Conservation (phyloP, 2,888 invertebrate genomes). For the Megalurothrips usitatus region DNA sequence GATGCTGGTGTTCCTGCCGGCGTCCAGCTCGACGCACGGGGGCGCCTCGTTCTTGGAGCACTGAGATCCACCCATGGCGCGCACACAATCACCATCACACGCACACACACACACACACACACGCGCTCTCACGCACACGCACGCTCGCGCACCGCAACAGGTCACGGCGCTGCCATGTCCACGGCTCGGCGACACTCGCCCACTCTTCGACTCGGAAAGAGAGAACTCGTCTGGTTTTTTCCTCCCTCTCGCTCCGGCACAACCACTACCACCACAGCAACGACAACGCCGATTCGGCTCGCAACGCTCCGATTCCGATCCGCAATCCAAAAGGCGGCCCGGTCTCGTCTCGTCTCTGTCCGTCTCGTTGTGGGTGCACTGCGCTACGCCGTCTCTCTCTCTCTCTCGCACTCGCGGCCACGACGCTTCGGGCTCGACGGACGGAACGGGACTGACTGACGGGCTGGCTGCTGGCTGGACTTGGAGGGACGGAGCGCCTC, state of each 20-base stretch:
- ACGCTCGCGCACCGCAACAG: not conserved
- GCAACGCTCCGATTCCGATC: no score
- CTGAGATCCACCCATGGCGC: constrained; percentile 38
- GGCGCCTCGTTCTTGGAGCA: constrained; percentile 37
- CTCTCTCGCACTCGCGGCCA: not conserved
- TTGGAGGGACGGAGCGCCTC: not conserved
- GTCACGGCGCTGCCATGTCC: not conserved
- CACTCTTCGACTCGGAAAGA: no score
- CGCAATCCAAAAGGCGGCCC: no score
- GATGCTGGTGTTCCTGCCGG: constrained; percentile 40
- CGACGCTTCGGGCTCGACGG: not conserved
- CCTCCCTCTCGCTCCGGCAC: no score
- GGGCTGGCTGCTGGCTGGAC: not conserved
- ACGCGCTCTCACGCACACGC: not conserved
- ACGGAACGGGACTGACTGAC: not conserved
- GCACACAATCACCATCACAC: not conserved
- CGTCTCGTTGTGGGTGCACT: not conserved
- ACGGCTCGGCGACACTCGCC: no score
- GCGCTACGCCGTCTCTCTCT: no score
- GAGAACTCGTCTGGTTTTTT: no score
- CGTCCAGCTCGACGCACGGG: constrained; percentile 40
- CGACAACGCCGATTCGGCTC: no score
- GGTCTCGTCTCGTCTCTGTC: not conserved
- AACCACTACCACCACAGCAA: no score
- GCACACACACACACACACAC: not conserved